These are phyloP conservation scores for Chanos chanos DNA, from an alignment of 2,797 vertebrate species.

Conservation along the genomic window DNA sequence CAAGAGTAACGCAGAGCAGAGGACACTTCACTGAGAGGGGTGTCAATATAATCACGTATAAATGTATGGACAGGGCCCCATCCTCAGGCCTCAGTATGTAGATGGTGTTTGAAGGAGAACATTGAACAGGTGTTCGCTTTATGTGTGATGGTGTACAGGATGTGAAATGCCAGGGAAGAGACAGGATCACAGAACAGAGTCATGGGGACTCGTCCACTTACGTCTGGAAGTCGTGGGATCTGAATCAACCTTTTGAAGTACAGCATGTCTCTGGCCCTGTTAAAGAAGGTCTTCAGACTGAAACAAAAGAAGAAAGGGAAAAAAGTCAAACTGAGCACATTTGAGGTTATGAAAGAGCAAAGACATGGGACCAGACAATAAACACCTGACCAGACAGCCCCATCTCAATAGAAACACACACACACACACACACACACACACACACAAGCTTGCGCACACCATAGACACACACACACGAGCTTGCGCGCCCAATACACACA, in stretches of 20 bases:
- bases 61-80: too few relatives aligned
- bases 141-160: too few relatives aligned
- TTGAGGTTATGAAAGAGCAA: too few relatives aligned
- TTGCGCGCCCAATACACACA: background rate
- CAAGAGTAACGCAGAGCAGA: too few relatives aligned
- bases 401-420: background rate
- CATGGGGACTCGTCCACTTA: constrained; percentile 52
- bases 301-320: constrained; percentile 8
- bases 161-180: too few relatives aligned
- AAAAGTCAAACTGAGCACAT: too few relatives aligned
- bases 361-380: background rate
- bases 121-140: too few relatives aligned
- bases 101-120: too few relatives aligned
- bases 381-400: background rate
- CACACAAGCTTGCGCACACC: background rate
- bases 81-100: too few relatives aligned
- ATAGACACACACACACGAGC: background rate
- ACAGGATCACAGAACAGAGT: background rate
- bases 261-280: constrained; percentile 89
- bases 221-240: constrained; percentile 93
- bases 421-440: background rate
- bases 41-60: too few relatives aligned
- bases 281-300: constrained; percentile 94
- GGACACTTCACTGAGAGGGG: too few relatives aligned
- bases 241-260: constrained; percentile 98